Base-by-base conservation (phyloP, 2,888 invertebrate species). In the Stegana nigrithorax region DNA sequence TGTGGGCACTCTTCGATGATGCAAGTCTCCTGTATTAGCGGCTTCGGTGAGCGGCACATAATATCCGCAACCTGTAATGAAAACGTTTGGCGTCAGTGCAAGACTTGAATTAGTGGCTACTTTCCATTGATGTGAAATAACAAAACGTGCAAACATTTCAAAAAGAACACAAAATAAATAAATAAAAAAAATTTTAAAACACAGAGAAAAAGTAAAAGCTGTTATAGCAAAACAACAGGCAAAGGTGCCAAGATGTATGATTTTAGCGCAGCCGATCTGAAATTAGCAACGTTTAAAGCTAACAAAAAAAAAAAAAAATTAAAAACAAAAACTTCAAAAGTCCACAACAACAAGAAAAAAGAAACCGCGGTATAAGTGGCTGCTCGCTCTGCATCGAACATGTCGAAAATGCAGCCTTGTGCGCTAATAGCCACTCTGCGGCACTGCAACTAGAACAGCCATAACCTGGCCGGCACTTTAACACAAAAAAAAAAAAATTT, bases 1-100 rank as follows among this genome's bases (percentile, higher is more conserved):
- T 89, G 89, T 1, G 96, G 95, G 83, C 97, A 97, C 66, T 93
- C 92, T 75, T 92, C 90, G 69, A 90, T 89, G 85, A 93, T 94
- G 87, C 97, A 97, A 2, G 91, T 88, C 81, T 95, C 95, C 69
- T 93, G 90, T 53, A 90, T 90, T 62, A 91, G 89, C 3, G 96
- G 96, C 67, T 93, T 93, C 66, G 91, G 90, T 63, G 75, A 70
- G 62, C 89, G 89, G 86, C 97, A 97, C 73, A 92, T 91, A 59
- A 91, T 91, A 75, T 95, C 95, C 81, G 88, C 89, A 76, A 89
- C 91, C 93, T 94, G 87, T 67, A 73, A 72, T 66, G 60, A 66
- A 68, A 53, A 64, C 63, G 39, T n/a, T 39, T 2, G 39, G 39
- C n/a, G 14, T 8, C 14, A n/a, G 39, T 2, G 39, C 14, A 27